A percentile compares a stretch with the other conserved stretches of the same genome.
phyloP scores from a whole-genome alignment of 2,888 invertebrate species.

The Dichetophora obliterata region DNA sequence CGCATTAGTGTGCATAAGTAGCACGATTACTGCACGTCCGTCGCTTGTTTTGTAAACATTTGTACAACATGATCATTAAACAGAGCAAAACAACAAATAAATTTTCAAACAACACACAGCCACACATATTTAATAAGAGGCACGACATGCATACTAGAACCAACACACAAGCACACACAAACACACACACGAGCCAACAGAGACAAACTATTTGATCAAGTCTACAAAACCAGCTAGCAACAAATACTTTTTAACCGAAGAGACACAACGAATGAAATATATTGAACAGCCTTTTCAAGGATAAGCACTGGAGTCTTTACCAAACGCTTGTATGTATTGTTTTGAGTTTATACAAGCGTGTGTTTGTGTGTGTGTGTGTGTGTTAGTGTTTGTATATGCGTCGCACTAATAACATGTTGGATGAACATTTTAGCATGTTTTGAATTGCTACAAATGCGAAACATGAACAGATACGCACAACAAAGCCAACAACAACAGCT shows the following conservation, averaged over 20 bases:
- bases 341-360: not conserved
- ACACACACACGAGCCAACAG: conserved; percentile 11
- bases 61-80: conserved; percentile 33
- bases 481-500: not conserved
- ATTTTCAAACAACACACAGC: conserved; percentile 4
- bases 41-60: conserved; percentile 34
- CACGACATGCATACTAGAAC: not conserved
- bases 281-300: conserved; percentile 12
- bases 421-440: conserved; percentile 12
- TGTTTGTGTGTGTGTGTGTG: not conserved
- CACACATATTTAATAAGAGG: not conserved
- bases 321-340: too few species aligned
- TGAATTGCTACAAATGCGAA: conserved; percentile 34
- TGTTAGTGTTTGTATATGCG: not conserved
- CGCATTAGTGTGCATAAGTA: not conserved
- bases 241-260: not conserved
- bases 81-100: conserved; percentile 24
- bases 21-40: conserved; percentile 1
- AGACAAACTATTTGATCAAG: not conserved
- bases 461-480: conserved; percentile 26
- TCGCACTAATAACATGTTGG: conserved; percentile 4
- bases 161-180: not conserved
- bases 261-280: conserved; percentile 1
- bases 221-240: not conserved
- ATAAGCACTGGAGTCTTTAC: not conserved